Base-by-base conservation (phyloP, 2,113 vertebrate genomes). In the Nesoenas mayeri region DNA sequence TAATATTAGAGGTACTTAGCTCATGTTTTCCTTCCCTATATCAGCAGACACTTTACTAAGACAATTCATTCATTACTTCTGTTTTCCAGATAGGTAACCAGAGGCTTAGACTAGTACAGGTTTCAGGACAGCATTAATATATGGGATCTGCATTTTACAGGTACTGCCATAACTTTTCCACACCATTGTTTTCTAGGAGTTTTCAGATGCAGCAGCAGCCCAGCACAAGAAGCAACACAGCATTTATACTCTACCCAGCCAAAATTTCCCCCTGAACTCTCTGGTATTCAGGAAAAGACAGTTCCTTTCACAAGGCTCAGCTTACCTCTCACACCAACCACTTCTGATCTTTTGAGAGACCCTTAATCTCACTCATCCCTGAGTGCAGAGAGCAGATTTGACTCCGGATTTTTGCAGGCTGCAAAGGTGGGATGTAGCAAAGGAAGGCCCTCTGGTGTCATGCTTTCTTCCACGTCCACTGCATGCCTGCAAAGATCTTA, bases 281-380 rank as follows among this genome's bases (percentile, higher is more conserved):
- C 54, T 44, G 40, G 21, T 25, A 12, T 51, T 83, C 12, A 32
- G 54, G 15, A 64, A 28, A 58, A 78, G 22, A 53, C 2, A 28
- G 60, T 19, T 79, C 65, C 38, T 6, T 69, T 65, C 38, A 60
- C 77, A n/a, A 44, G 44, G 31, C 56, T 65, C 56, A 65, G 15
- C 11, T 88, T 64, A 9, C 25, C 61, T 70, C 32, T 54, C 13
- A 62, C 44, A 34, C 16, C 0, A 0, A 10, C 21, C 22, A 20
- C n/a, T 70, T 32, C n/a, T 77, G 21, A 20, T 64, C 16, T 48
- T 60, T 38, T 15, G 67, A 70, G 57, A 28, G 13, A 53, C 12
- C 42, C 42, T 48, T 32, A 5, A 26, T n/a, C 44, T 44, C 0
- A 0, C n/a, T 18, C 34, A 44, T 42, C 14, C 10, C 31, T 38